Conservation (phyloP, 2,888 invertebrate genomes). For the Arctia plantaginis region DNA sequence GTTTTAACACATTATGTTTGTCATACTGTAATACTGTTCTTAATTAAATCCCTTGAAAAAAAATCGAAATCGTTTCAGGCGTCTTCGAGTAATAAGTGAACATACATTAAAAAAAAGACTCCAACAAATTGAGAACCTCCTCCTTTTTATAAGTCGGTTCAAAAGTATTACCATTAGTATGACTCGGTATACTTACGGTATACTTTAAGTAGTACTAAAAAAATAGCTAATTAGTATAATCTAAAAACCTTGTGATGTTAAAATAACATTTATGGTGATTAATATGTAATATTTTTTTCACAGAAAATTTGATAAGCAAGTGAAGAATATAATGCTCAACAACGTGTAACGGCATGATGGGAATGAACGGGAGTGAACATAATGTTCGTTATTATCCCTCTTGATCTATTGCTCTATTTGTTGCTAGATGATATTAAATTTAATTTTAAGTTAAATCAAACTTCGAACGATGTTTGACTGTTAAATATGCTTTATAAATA, state of each 20-base stretch:
- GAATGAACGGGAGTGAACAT: constrained; percentile 23
- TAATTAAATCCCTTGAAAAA: too few relatives aligned
- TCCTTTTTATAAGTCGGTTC: too few relatives aligned
- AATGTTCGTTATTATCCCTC: constrained; percentile 17
- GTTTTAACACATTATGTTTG: too few relatives aligned
- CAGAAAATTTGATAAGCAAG: constrained; percentile 89
- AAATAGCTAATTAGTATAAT: neutral
- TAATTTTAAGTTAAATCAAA: constrained; percentile 31
- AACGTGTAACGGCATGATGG: constrained; percentile 64
- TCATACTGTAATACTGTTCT: too few relatives aligned
- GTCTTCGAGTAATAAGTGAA: too few relatives aligned
- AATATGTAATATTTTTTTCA: constrained; percentile 52
- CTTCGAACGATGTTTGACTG: constrained; percentile 30
- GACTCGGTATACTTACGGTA: too few relatives aligned
- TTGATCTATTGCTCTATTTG: constrained; percentile 23
- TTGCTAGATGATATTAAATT: constrained; percentile 25
- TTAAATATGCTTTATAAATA: constrained; percentile 36
- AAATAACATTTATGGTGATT: too few relatives aligned
- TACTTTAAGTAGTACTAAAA: too few relatives aligned
- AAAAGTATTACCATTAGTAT: too few relatives aligned
- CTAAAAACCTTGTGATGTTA: neutral
- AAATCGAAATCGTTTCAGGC: too few relatives aligned
- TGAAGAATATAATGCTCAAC: constrained; percentile 87
- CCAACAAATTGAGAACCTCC: too few relatives aligned
- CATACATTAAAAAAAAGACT: too few relatives aligned